Evolutionary conservation across 2,797 vertebrate species (phyloP).

Genomic region (Botia kubotai): DNA sequence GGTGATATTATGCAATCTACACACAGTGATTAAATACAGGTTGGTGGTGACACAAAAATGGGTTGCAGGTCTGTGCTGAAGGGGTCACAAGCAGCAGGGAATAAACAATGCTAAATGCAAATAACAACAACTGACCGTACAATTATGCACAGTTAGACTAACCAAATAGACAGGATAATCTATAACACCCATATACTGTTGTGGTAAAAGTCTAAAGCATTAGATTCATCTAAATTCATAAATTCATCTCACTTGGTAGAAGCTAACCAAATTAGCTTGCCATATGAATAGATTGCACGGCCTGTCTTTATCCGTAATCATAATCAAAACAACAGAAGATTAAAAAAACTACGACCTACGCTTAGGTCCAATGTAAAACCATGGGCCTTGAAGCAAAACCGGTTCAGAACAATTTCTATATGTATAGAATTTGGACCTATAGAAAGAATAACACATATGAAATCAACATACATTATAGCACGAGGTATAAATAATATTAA

Average conservation of each 20-base stretch:
- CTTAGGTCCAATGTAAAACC: constrained; percentile 9
- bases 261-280: background rate
- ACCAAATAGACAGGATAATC: background rate
- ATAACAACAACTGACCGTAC: background rate
- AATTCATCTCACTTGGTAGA: too few species aligned
- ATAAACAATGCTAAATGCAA: background rate
- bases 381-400: too few species aligned
- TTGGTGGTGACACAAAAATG: background rate
- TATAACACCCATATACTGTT: too few species aligned
- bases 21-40: background rate
- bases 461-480: background rate
- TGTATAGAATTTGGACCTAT: too few species aligned
- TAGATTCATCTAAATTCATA: too few species aligned
- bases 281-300: background rate
- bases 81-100: background rate
- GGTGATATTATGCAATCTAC: background rate
- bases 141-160: background rate
- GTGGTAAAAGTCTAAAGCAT: too few species aligned
- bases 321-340: background rate
- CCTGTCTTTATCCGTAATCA: background rate
- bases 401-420: too few species aligned
- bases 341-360: background rate
- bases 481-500: background rate
- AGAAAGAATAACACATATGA: background rate
- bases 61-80: background rate